A percentile compares a stretch with the other conserved stretches of the same genome.
Evolutionary conservation across 2,888 invertebrate genomes (phyloP).

Genomic region (Coronaproctus castanopsis): DNA sequence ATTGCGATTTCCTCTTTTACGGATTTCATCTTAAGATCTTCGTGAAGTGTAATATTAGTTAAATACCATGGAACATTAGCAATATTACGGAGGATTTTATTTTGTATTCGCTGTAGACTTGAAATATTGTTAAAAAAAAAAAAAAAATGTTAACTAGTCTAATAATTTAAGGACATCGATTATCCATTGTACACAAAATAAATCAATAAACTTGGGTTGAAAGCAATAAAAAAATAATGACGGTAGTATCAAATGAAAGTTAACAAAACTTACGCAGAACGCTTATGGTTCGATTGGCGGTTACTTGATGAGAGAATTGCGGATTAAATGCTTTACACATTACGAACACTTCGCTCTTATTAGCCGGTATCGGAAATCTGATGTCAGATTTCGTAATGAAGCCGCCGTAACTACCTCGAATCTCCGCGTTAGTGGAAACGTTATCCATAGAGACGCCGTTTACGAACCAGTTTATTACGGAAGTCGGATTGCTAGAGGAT

Average conservation of each 20-base stretch:
- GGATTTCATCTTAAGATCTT: too few species aligned
- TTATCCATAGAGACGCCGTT: slow-evolving; percentile 55
- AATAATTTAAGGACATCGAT: too few species aligned
- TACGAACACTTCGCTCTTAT: slow-evolving; percentile 58
- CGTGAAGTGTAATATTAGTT: too few species aligned
- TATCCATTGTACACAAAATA: too few species aligned
- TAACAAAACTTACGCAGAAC: slow-evolving; percentile 47
- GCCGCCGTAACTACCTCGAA: slow-evolving; percentile 20
- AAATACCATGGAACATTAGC: too few species aligned
- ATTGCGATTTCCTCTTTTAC: too few species aligned
- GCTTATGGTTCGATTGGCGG: slow-evolving; percentile 76
- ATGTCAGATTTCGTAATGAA: slow-evolving; percentile 63
- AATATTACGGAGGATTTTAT: too few species aligned
- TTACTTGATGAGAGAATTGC: slow-evolving; percentile 69
- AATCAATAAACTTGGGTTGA: too few species aligned
- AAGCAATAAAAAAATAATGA: too few species aligned
- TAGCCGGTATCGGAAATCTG: slow-evolving; percentile 59
- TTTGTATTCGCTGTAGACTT: too few species aligned
- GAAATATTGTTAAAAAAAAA: too few species aligned
- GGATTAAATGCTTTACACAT: slow-evolving; percentile 80
- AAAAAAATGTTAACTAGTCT: too few species aligned
- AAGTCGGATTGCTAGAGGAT: slow-evolving; percentile 72
- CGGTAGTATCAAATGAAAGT: background rate
- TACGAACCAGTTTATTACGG: slow-evolving; percentile 71
- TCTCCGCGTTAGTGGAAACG: slow-evolving; percentile 46